Conservation (phyloP, 1,140 invertebrate species). For the Chionoecetes opilio region DNA sequence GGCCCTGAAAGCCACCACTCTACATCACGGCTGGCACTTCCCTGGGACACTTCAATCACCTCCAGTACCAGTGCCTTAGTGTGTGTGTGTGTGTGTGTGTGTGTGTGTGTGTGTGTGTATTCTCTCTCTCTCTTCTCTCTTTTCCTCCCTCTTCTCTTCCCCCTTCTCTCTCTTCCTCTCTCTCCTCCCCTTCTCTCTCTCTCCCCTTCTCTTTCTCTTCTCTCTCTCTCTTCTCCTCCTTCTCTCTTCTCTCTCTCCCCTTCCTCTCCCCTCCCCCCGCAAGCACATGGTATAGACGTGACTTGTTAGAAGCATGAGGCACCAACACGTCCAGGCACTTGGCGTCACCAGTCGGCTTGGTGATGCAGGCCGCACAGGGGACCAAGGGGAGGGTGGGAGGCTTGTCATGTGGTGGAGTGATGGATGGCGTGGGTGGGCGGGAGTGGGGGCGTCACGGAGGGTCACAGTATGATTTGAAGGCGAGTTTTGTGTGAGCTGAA, state of each 20-base stretch:
- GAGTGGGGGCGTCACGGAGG: not conserved
- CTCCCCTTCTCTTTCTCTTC: not conserved
- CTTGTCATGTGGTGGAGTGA: not conserved
- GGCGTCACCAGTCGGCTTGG: not conserved
- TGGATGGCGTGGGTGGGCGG: not conserved
- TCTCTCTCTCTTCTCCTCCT: no score
- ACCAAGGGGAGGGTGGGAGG: not conserved
- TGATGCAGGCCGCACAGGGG: not conserved
- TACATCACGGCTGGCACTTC: not conserved
- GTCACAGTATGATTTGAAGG: slow-evolving; percentile 8
- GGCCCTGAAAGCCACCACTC: slow-evolving; percentile 13
- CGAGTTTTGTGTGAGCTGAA: slow-evolving; percentile 19
- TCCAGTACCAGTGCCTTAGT: not conserved
- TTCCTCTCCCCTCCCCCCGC: not conserved
- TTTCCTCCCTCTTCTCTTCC: not conserved
- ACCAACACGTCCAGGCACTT: not conserved
- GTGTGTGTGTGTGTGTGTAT: no score
- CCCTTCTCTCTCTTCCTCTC: no score
- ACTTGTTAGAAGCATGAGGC: not conserved
- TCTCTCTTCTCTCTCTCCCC: not conserved
- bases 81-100: no score
- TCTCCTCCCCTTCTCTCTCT: not conserved
- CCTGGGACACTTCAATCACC: not conserved
- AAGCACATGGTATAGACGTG: not conserved
- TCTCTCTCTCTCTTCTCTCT: not conserved